Base-by-base conservation (phyloP, 2,113 vertebrate genomes). In the Apus apus region DNA sequence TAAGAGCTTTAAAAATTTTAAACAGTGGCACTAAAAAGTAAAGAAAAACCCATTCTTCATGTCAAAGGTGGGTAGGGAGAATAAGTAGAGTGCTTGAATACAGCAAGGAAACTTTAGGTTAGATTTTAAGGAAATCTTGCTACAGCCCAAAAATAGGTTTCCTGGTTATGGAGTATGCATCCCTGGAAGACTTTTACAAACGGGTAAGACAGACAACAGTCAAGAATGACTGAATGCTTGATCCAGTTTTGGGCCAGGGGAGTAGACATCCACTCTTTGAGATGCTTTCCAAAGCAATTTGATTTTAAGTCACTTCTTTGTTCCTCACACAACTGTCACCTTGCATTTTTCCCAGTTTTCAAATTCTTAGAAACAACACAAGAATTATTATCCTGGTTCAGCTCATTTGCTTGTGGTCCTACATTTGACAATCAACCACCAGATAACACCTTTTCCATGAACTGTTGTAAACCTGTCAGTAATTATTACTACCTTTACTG, bases 401-500 rank as follows among this genome's bases (percentile, higher is more conserved):
- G 34, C 65, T 92, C 15, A 83, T 83, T 86, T 88, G 32, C 85
- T 80, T 66, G 46, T 77, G 51, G 79, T 51, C 74, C 76, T 88
- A 73, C 40, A 58, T 90, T 90, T 88, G 85, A 84, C 60, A 86
- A 66, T 60, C n/a, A 86, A 43, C 54, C 43, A 64, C 46, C 60
- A 84, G 80, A 56, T 90, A 94, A 71, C 43, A 82, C 38, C 60
- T 93, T 78, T 32, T 61, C 78, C 16, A 10, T 75, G 58, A 83
- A 73, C 68, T 86, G 67, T 76, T 86, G 93, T 74, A 90, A 96
- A 86, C 79, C 43, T 90, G 48, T 77, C 90, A 94, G 85, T 72
- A 94, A 89, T 94, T 95, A 90, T 96, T 88, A 56, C 61, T 86
- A 66, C 60, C 43, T 94, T 96, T 93, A 95, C 92, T 94, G 92